Evolutionary conservation across 2,113 vertebrate species (phyloP).

Genomic region (Herpailurus yagouaroundi): DNA sequence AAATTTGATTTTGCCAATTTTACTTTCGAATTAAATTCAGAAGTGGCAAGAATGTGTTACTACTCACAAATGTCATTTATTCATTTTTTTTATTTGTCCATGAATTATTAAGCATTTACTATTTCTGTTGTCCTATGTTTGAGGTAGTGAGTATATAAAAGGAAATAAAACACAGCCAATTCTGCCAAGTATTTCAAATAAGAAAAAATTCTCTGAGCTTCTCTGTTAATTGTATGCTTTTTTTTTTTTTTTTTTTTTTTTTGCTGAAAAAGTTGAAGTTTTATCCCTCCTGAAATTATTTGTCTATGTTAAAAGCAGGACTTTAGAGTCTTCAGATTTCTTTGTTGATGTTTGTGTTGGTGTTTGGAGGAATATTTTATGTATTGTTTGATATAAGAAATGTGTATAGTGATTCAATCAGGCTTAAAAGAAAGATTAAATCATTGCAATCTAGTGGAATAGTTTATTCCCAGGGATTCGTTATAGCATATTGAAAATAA

Average conservation of each 20-base stretch:
- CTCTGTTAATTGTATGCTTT: constrained; percentile 23
- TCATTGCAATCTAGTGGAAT: neutral
- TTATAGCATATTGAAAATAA: neutral
- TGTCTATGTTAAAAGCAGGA: neutral
- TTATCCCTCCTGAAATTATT: neutral
- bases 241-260: neutral
- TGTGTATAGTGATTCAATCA: neutral
- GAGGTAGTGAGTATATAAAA: constrained; percentile 21
- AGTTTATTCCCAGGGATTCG: neutral
- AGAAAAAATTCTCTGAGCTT: constrained; percentile 38
- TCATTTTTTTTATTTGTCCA: constrained; percentile 15
- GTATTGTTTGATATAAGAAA: neutral
- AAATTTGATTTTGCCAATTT: constrained; percentile 68
- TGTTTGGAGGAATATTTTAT: neutral
- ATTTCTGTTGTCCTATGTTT: neutral
- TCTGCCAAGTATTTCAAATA: constrained; percentile 38
- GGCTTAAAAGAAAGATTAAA: neutral
- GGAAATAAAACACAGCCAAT: neutral
- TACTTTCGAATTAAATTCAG: constrained; percentile 61
- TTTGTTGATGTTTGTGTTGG: neutral
- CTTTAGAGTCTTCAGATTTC: neutral
- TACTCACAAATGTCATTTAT: constrained; percentile 42
- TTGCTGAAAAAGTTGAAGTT: neutral
- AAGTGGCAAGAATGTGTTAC: constrained; percentile 47
- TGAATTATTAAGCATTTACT: constrained; percentile 51